Evolutionary conservation across 2,888 invertebrate species (phyloP), one percentile per base, ranked within the genome.

Genomic region (Amitus sp.): DNA sequence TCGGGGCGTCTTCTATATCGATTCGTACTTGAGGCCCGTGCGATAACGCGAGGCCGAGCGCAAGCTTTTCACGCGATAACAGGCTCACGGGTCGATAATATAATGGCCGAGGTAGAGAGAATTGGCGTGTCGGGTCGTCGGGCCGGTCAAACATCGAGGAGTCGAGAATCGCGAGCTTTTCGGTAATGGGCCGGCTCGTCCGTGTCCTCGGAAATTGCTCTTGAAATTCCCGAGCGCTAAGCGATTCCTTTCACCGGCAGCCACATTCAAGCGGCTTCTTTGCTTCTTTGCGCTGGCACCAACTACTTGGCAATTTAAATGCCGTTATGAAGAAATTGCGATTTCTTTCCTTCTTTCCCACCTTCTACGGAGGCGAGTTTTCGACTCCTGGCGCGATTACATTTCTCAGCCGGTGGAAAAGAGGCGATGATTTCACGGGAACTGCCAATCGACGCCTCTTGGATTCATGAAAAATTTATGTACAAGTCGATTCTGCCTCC

Each of bases 21-120:
- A 71, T 68, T 70, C 58, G 64, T 62, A 50, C 64, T 68, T 55
- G 71, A 65, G 66, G 62, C 48, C 56, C 49, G 71, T 67, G 69
- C 63, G 66, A 70, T 67, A 66, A 68, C 70, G 66, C 63, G 69
- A 69, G 33, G 64, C 63, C 66, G 62, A 7, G 17, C 18, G 5
- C 62, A 62, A 62, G 57, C 65, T 66, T 66, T 67, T 61, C 48
- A 62, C 65, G 62, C 52, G 63, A 56, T 62, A 58, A 60, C 62
- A 50, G 58, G 49, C 10, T 52, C n/a, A n/a, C n/a, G 52, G 63
- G 63, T 63, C 63, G 53, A 63, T 53, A 60, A 64, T 55, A 57
- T n/a, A n/a, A n/a, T n/a, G n/a, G n/a, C n/a, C n/a, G n/a, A n/a
- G n/a, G n/a, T n/a, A n/a, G n/a, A n/a, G n/a, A n/a, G n/a, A 48